These are phyloP conservation scores for Selenia dentaria DNA, from an alignment of 2,888 invertebrate genomes.

Conservation along the genomic window DNA sequence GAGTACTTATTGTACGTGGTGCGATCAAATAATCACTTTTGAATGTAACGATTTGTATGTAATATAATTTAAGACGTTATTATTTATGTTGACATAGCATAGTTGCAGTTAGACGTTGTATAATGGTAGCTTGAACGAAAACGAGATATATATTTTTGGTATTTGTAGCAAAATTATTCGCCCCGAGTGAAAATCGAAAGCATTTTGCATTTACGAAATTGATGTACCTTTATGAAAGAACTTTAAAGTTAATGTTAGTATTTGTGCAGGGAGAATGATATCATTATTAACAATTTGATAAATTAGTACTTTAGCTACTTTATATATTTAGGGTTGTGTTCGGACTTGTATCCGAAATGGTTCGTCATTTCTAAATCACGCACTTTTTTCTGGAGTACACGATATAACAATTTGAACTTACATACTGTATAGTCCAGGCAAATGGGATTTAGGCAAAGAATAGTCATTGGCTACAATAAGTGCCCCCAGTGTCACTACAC, in stretches of 20 bases:
- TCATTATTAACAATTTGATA: neutral
- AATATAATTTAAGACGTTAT: slow-evolving; percentile 14
- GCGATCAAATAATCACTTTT: neutral
- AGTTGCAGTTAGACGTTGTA: slow-evolving; percentile 14
- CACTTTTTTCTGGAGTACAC: too few species aligned
- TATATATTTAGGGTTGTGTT: too few species aligned
- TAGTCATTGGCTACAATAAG: neutral
- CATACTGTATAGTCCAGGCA: too few species aligned
- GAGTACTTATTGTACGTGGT: too few species aligned
- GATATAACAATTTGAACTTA: too few species aligned
- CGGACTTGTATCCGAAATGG: too few species aligned
- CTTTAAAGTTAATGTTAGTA: neutral
- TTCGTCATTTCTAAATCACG: too few species aligned
- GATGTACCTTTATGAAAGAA: neutral
- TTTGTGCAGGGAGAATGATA: slow-evolving; percentile 3
- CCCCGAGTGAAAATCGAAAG: slow-evolving; percentile 9
- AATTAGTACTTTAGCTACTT: too few species aligned
- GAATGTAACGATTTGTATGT: slow-evolving; percentile 1
- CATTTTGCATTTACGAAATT: slow-evolving; percentile 22
- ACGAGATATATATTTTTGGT: slow-evolving; percentile 24
- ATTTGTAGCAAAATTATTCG: slow-evolving; percentile 16
- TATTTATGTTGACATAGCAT: slow-evolving; percentile 16
- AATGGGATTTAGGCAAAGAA: neutral
- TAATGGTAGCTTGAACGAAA: slow-evolving; percentile 29
- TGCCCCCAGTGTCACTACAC: neutral